phyloP scores from a whole-genome alignment of 2,797 vertebrate species.

The Cryptoprocta ferox region DNA sequence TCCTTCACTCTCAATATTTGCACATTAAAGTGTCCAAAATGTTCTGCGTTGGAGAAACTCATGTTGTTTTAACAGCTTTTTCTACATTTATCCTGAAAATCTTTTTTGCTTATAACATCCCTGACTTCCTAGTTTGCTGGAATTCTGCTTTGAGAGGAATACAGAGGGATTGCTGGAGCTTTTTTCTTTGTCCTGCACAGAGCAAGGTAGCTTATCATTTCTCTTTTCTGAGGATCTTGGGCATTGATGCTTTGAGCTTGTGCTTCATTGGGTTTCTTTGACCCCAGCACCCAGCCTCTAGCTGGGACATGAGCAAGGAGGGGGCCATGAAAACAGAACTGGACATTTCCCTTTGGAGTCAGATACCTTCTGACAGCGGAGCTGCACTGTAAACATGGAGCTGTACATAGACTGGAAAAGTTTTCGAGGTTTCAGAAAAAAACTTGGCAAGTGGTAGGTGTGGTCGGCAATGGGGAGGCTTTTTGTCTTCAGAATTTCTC shows the following conservation, averaged over 20 bases:
- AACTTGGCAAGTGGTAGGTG: conserved; percentile 1
- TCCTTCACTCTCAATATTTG: neutral
- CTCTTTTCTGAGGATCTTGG: neutral
- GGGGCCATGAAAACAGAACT: neutral
- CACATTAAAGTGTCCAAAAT: neutral
- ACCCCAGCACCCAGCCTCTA: neutral
- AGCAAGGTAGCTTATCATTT: neutral
- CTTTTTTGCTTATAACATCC: neutral
- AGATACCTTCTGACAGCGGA: neutral
- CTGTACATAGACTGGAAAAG: neutral
- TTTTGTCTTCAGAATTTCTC: neutral
- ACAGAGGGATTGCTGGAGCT: neutral
- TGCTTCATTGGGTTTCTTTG: neutral
- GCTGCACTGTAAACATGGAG: neutral
- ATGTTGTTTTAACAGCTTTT: neutral
- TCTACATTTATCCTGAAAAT: neutral
- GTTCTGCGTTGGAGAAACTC: neutral
- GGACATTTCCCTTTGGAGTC: neutral
- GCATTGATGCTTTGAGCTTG: neutral
- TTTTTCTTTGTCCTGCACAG: neutral
- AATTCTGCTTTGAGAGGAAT: neutral
- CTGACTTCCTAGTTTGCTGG: neutral
- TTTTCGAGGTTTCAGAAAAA: neutral
- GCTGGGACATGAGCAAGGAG: neutral
- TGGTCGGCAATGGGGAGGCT: neutral